Evolutionary conservation across 1,140 invertebrate genomes (phyloP).

Genomic region (Lamellibrachia luymesi): DNA sequence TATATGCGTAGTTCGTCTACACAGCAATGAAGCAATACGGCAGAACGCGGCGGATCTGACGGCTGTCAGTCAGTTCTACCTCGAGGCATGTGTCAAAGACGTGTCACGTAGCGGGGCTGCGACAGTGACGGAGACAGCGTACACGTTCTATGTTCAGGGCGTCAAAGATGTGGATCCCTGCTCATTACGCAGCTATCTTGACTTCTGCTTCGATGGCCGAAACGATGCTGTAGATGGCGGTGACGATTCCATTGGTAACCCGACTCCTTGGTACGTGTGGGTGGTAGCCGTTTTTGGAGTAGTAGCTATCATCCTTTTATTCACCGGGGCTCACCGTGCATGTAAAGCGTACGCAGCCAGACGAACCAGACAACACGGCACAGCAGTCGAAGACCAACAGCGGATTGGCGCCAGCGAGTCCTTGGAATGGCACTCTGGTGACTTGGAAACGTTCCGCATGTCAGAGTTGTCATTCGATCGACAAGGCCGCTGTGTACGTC

Average conservation of each 20-base stretch:
- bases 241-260: too few relatives aligned
- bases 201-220: conserved; percentile 32
- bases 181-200: conserved; percentile 32
- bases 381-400: conserved; percentile 29
- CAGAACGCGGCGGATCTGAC: conserved; percentile 27
- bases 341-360: neutral
- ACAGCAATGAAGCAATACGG: conserved; percentile 23
- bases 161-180: conserved; percentile 31
- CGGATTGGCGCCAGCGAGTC: conserved; percentile 30
- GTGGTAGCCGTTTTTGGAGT: neutral
- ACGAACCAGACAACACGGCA: neutral
- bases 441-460: neutral
- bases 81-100: conserved; percentile 33
- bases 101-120: conserved; percentile 20
- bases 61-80: conserved; percentile 28
- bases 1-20: neutral
- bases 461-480: neutral
- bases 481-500: neutral
- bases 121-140: conserved; percentile 21
- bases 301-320: neutral
- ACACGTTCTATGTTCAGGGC: conserved; percentile 34
- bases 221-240: neutral
- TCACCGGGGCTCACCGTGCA: neutral
- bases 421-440: neutral
- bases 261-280: neutral